These are phyloP conservation scores for Calephelis virginiensis DNA, from an alignment of 1,140 invertebrate species.

Conservation along the genomic window DNA sequence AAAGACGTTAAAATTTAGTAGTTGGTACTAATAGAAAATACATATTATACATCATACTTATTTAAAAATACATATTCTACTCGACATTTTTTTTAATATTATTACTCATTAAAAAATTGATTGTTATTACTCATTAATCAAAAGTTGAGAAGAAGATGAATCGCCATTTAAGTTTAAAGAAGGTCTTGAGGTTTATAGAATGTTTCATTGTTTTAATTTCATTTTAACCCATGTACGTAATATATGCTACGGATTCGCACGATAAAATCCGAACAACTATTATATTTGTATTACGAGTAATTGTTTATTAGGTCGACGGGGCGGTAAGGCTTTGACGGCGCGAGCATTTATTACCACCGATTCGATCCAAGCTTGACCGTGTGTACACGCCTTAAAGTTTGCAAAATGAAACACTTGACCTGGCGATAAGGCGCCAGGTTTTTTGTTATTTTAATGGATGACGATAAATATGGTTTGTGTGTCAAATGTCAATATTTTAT, in stretches of 20 bases:
- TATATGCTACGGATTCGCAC: constrained; percentile 4
- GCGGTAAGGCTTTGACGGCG: not conserved
- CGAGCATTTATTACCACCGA: not conserved
- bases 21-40: too few relatives aligned
- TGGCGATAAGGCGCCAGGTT: constrained; percentile 8
- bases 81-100: too few relatives aligned
- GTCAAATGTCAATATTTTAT: too few relatives aligned
- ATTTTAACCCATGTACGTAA: not conserved
- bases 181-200: not conserved
- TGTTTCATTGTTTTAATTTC: constrained; percentile 6
- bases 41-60: too few relatives aligned
- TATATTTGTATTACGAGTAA: constrained; percentile 10
- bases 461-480: constrained; percentile 2
- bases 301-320: constrained; percentile 2
- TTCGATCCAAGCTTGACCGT: constrained; percentile 5
- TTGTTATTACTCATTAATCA: too few relatives aligned
- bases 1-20: too few relatives aligned
- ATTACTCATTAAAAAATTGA: too few relatives aligned
- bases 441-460: constrained; percentile 9
- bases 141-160: too few relatives aligned
- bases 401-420: constrained; percentile 12
- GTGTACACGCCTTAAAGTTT: constrained; percentile 2
- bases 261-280: constrained; percentile 7
- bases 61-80: too few relatives aligned
- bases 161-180: too few relatives aligned